Evolutionary conservation across 2,797 vertebrate species (phyloP).

Genomic region (Cynopterus sphinx): DNA sequence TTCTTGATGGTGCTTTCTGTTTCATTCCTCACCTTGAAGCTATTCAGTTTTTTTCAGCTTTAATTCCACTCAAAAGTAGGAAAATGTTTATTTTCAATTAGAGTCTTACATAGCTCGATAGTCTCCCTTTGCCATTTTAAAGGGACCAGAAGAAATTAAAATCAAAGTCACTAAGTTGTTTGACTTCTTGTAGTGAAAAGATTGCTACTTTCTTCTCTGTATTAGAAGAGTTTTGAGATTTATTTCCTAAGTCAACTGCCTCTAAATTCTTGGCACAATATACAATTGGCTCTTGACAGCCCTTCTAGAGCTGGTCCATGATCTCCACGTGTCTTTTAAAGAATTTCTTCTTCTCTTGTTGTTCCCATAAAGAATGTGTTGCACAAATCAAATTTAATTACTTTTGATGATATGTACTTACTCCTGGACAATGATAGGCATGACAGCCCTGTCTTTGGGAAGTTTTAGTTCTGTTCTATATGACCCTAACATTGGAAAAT

Average conservation of each 20-base stretch:
- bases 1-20: conserved; percentile 53
- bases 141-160: conserved; percentile 54
- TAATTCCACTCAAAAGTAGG: conserved; percentile 68
- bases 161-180: conserved; percentile 57
- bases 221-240: neutral
- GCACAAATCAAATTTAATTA: neutral
- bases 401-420: neutral
- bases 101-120: conserved; percentile 51
- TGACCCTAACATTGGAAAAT: neutral
- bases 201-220: neutral
- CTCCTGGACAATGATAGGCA: neutral
- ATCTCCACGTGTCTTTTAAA: neutral
- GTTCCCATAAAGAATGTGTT: conserved; percentile 4
- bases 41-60: conserved; percentile 57
- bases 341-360: conserved; percentile 14
- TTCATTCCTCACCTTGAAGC: conserved; percentile 64
- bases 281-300: neutral
- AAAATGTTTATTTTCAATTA: conserved; percentile 70
- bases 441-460: neutral
- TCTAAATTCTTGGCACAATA: neutral
- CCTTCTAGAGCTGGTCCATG: neutral
- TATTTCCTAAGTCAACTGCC: neutral
- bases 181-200: conserved; percentile 23
- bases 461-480: neutral
- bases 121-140: conserved; percentile 60